Base-by-base conservation (phyloP, 2,113 vertebrate species). In the Litocranius walleri region DNA sequence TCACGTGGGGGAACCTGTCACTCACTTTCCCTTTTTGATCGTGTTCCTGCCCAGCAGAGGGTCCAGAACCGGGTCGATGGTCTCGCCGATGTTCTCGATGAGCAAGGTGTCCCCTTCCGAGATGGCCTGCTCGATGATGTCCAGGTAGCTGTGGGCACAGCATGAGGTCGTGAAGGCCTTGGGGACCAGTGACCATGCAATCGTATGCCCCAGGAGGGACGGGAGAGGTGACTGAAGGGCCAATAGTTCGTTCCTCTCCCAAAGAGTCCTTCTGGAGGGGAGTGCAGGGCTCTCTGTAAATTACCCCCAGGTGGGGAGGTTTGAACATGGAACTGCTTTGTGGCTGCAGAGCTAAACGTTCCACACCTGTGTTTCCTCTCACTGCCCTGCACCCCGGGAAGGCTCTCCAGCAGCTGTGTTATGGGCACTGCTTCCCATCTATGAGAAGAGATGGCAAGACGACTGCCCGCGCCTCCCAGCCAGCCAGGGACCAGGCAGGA, bases 41-140 rank as follows among this genome's bases (percentile, higher is more conserved):
- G 98, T 99, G 98, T 98, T 99, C 95, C 99, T 98, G 97, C 98
- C 98, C 77, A 99, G 97, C 33, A 99, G 92, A 0, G 98, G 98
- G 30, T 99, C 99, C 83, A 99, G 98, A 95, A 99, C 99, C 0
- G 99, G 98, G 36, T 99, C 99, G 87, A 99, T 85, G 0, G 98
- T 98, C 92, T 99, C 99, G 0, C 98, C 98, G 0, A 99, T 97
- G 30, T 99, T 99, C 98, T 99, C 99, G 0, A 99, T 98, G 92
- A 99, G 98, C 95, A 99, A 82, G 0, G 54, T 98, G 97, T 98
- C 98, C 36, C 99, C 99, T 2, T 98, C 97, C 0, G 99, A 98
- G 16, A 99, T 97, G 0, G 99, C 99, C 77, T 48, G 98, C 82
- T 99, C 98, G 0, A 99, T 98, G 86, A 67, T 97, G 90, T 99